Base-by-base conservation (phyloP, 1,140 invertebrate genomes). In the Drosophila setifemur region DNA sequence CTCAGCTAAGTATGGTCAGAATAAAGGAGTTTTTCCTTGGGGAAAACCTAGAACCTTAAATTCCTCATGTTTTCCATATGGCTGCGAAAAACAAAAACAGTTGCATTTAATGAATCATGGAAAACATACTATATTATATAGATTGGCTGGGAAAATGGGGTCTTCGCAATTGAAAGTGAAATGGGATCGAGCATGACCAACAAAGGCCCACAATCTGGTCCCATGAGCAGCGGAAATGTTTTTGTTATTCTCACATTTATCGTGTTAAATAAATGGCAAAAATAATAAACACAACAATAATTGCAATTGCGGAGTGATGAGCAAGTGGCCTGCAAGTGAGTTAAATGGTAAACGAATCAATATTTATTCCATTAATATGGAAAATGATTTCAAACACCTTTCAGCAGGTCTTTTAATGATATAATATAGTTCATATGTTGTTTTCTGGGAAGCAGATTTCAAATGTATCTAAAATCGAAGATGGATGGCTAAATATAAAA, bases 91-190 rank as follows among this genome's bases (percentile, higher is more conserved):
- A n/a, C n/a, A n/a, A n/a, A n/a, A n/a, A n/a, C n/a, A n/a, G n/a
- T n/a, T 23, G 4, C 16, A 48, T 21, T 9, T 11, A 28, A 1
- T 55, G 49, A 37, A 45, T 49, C 31, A 57, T 19, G 33, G 31
- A 43, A 14, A 37, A 47, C 35, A 61, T 42, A 54, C 6, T 11
- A 35, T 54, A 26, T 35, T 71, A 9, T 5, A 28, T 9, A 3
- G 6, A 8, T 28, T 28, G 26, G 43, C 23, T 52, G 33, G 47
- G 26, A 52, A 75, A 61, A 75, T 33, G 53, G 35, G 25, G 25
- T 26, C 39, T 7, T 33, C 16, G 55, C 67, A 81, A 81, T 81
- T 76, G 77, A 81, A 81, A 81, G 77, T 76, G 61, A 82, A 82
- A 76, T 72, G 57, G 54, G 44, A 67, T 28, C 18, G 29, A 19